Base-by-base conservation (phyloP, 2,113 vertebrate species). In the Gasterosteus aculeatus region DNA sequence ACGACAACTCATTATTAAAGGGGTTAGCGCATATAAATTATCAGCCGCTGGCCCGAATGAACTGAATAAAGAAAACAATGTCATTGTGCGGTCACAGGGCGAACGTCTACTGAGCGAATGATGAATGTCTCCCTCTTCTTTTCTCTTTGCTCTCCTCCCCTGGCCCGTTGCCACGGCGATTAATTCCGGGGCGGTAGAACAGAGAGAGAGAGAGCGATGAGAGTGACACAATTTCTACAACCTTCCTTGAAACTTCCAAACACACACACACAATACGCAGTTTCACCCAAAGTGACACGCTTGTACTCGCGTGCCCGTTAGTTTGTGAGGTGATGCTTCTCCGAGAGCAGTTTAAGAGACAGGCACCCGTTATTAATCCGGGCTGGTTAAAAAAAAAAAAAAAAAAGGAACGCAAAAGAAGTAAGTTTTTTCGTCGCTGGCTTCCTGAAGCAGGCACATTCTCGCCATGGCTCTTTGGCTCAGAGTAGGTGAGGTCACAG, bases 41-140 rank as follows among this genome's bases (percentile, higher is more conserved):
- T 86, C 77, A 80, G 61, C 77, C 35, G 70, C 78, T 80, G 70
- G 63, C 77, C 77, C 10, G 12, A 67, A 79, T 75, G 77, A 89
- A 83, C 78, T 75, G 65, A 82, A 89, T 77, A 85, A 86, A 88
- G 85, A 87, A 84, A 88, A 91, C 87, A 87, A 87, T 86, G 83
- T 88, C 81, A 72, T 39, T 14, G 66, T 7, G 66, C 44, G 82
- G 87, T 87, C 82, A 76, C 72, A 11, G 73, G 86, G 81, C 47
- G 54, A 89, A 68, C 62, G 12, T 83, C 74, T 60, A 67, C 75
- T 65, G 77, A 80, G 72, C 61, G 19, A 82, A 88, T 91, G 88
- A 92, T 90, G 39, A 84, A 91, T 89, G 78, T 71, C 72, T 71
- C 78, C 67, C 66, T 77, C 64, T 35, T 39, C 69, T 59, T 65